phyloP scores from a whole-genome alignment of 2,888 invertebrate genomes.

The Megamerina dolium region DNA sequence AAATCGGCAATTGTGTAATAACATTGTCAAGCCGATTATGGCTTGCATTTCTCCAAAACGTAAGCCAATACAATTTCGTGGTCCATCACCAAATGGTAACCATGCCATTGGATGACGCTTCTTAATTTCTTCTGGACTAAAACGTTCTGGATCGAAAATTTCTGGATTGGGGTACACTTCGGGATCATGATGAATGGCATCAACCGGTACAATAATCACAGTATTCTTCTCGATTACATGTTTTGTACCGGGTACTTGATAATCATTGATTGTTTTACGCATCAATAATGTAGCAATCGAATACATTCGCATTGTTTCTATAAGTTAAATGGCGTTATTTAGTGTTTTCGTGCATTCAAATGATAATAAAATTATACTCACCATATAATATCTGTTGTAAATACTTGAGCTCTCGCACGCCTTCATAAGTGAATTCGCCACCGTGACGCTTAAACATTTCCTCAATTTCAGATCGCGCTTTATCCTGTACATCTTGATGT shows the following conservation, averaged over 20 bases:
- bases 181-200: conserved; percentile 50
- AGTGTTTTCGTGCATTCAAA: not conserved
- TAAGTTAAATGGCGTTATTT: conserved; percentile 2
- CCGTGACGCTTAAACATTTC: conserved; percentile 26
- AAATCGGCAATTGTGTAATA: conserved; percentile 35
- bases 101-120: conserved; percentile 33
- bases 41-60: conserved; percentile 46
- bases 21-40: conserved; percentile 32
- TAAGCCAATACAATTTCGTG: conserved; percentile 43
- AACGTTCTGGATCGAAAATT: conserved; percentile 50
- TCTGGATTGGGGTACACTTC: conserved; percentile 49
- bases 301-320: conserved; percentile 51
- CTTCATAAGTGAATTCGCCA: conserved; percentile 32
- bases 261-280: conserved; percentile 40
- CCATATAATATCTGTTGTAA: conserved; percentile 33
- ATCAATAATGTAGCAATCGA: conserved; percentile 45
- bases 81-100: conserved; percentile 43
- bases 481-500: conserved; percentile 33
- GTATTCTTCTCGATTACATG: conserved; percentile 52
- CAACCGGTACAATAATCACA: conserved; percentile 52
- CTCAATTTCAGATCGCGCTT: conserved; percentile 30
- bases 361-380: conserved; percentile 19
- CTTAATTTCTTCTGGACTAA: conserved; percentile 36
- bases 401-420: conserved; percentile 32
- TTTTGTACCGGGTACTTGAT: conserved; percentile 37